Evolutionary conservation across 30 jellyfish, hydroid and myxozoan genomes (phyloP).

Genomic region (Rhopilema esculentum): DNA sequence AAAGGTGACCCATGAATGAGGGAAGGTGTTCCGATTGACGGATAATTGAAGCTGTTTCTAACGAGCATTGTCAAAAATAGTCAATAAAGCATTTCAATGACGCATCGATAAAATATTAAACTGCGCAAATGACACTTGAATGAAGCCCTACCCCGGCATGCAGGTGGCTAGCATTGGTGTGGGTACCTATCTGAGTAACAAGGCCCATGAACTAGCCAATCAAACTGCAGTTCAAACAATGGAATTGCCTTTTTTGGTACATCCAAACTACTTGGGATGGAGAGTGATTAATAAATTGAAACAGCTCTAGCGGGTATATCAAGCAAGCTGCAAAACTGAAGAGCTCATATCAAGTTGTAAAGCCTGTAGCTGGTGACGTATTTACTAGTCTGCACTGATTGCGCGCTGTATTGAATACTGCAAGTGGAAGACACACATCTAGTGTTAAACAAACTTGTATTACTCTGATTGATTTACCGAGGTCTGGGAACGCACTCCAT

Average conservation of each 20-base stretch:
- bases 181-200: slow-evolving; percentile 29
- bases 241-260: slow-evolving; percentile 49
- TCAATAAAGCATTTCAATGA: slow-evolving; percentile 18
- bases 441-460: not conserved
- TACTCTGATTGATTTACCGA: not conserved
- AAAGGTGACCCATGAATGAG: slow-evolving; percentile 20
- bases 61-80: slow-evolving; percentile 2
- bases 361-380: slow-evolving; percentile 14
- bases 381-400: slow-evolving; percentile 27
- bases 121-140: slow-evolving; percentile 43
- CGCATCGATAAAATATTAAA: slow-evolving; percentile 53
- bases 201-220: slow-evolving; percentile 40
- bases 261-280: slow-evolving; percentile 58
- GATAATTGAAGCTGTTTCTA: slow-evolving; percentile 20
- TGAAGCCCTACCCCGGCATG: slow-evolving; percentile 61
- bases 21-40: slow-evolving; percentile 38
- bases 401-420: slow-evolving; percentile 23
- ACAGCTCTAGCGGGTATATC: slow-evolving; percentile 44
- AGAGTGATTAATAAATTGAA: slow-evolving; percentile 1
- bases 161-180: slow-evolving; percentile 69
- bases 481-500: not conserved
- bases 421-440: not conserved
- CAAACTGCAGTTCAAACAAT: slow-evolving; percentile 28
- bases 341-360: slow-evolving; percentile 51
- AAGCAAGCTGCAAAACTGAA: slow-evolving; percentile 7